Conservation (phyloP, 2,888 invertebrate genomes). For the Epiblema foenella region DNA sequence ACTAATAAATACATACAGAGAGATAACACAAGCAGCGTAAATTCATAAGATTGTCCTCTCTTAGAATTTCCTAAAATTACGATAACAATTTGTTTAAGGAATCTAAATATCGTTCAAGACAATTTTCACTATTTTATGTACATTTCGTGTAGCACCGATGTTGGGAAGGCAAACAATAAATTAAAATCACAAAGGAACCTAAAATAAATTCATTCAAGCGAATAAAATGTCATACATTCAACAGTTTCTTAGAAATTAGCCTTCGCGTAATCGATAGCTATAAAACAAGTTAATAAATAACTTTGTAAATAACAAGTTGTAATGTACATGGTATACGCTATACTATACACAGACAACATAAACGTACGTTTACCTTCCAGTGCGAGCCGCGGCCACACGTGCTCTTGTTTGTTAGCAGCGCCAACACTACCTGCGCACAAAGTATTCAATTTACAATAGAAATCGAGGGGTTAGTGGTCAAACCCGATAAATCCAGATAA, state of each 20-base stretch:
- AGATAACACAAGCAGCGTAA: conserved; percentile 36
- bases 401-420: neutral
- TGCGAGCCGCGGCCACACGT: neutral
- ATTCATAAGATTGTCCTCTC: conserved; percentile 37
- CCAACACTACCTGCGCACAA: neutral
- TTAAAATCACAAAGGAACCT: conserved; percentile 51
- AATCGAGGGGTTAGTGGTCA: no score
- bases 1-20: conserved; percentile 41
- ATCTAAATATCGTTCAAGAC: conserved; percentile 37
- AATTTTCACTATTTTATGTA: conserved; percentile 27
- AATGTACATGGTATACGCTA: conserved; percentile 7
- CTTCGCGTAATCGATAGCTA: conserved; percentile 62
- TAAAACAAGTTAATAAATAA: conserved; percentile 60
- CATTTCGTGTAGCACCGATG: conserved; percentile 42
- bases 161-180: conserved; percentile 50
- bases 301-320: conserved; percentile 63
- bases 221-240: conserved; percentile 55
- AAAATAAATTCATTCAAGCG: conserved; percentile 59
- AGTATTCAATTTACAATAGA: neutral
- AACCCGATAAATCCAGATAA: no score
- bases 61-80: conserved; percentile 41
- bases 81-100: conserved; percentile 40
- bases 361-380: conserved; percentile 21
- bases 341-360: conserved; percentile 13
- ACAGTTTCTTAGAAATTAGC: conserved; percentile 56